Evolutionary conservation across 2,797 vertebrate genomes (phyloP).

Genomic region (Paguma larvata): DNA sequence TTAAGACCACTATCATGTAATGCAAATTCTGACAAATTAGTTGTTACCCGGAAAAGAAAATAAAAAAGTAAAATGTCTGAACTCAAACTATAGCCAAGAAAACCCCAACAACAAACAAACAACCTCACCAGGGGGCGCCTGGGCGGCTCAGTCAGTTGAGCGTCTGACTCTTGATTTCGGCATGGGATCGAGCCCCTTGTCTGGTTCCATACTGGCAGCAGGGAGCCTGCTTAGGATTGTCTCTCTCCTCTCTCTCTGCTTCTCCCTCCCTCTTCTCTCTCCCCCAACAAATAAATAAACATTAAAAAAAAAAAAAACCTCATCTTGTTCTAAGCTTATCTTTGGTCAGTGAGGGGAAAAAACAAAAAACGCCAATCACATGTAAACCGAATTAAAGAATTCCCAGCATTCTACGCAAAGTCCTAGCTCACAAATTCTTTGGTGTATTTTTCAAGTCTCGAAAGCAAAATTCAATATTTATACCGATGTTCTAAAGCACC

Average conservation of each 20-base stretch:
- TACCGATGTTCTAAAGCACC: conserved; percentile 24
- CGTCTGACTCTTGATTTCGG: too few relatives aligned
- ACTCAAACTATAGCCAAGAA: neutral
- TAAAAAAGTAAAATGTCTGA: neutral
- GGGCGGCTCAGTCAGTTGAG: too few relatives aligned
- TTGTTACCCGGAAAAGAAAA: neutral
- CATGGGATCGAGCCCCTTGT: too few relatives aligned
- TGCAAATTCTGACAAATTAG: neutral
- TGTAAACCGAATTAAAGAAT: neutral
- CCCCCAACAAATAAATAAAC: too few relatives aligned
- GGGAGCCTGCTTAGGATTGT: too few relatives aligned
- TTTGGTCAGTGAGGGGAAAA: neutral
- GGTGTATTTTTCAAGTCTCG: neutral
- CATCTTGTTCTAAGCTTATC: conserved; percentile 24
- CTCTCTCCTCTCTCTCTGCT: too few relatives aligned
- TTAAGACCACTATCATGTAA: neutral
- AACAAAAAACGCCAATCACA: neutral
- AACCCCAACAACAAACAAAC: too few relatives aligned
- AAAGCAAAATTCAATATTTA: conserved; percentile 39
- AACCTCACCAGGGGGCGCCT: too few relatives aligned
- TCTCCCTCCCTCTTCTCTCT: too few relatives aligned
- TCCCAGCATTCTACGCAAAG: neutral
- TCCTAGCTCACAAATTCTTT: conserved; percentile 22
- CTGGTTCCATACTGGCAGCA: too few relatives aligned
- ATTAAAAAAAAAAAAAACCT: neutral